A percentile compares a stretch with the other conserved stretches of the same genome.
Conservation (phyloP, 1,140 invertebrate species). For the Atta colombica region DNA sequence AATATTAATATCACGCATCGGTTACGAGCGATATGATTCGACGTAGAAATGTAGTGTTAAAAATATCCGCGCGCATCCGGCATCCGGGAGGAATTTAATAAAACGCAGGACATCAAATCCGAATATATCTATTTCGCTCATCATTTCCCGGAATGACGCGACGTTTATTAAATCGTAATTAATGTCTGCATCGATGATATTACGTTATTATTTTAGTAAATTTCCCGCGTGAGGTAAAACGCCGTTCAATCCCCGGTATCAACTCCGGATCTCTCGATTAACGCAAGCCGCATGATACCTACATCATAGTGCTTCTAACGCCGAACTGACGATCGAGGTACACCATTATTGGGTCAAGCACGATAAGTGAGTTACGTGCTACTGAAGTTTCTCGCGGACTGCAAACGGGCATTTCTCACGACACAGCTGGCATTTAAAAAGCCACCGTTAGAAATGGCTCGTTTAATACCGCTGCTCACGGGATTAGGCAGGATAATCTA, state of each 20-base stretch:
- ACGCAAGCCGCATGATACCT: constrained; percentile 41
- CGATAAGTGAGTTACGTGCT: constrained; percentile 51
- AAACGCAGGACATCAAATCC: constrained; percentile 22
- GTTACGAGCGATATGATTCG: constrained; percentile 16
- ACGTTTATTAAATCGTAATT: constrained; percentile 60
- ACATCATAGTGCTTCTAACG: constrained; percentile 25
- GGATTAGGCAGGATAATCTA: constrained; percentile 63
- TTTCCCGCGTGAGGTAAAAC: constrained; percentile 8
- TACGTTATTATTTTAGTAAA: constrained; percentile 54
- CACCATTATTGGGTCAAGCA: constrained; percentile 48
- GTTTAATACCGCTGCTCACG: constrained; percentile 65
- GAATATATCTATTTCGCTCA: constrained; percentile 29
- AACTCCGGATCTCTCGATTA: constrained; percentile 47
- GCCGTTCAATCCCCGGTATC: constrained; percentile 8
- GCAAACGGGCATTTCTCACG: constrained; percentile 56
- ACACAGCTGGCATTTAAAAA: constrained; percentile 36
- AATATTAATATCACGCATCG: constrained; percentile 53
- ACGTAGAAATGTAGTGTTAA: constrained; percentile 40
- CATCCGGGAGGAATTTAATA: constrained; percentile 42
- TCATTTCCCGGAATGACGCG: constrained; percentile 1
- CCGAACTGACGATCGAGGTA: constrained; percentile 42
- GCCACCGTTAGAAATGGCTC: constrained; percentile 55
- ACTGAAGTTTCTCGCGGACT: constrained; percentile 44
- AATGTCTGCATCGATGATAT: constrained; percentile 19
- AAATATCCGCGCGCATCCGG: constrained; percentile 22